Base-by-base conservation (phyloP, 2,113 vertebrate species). In the Leptobrachium leishanense region DNA sequence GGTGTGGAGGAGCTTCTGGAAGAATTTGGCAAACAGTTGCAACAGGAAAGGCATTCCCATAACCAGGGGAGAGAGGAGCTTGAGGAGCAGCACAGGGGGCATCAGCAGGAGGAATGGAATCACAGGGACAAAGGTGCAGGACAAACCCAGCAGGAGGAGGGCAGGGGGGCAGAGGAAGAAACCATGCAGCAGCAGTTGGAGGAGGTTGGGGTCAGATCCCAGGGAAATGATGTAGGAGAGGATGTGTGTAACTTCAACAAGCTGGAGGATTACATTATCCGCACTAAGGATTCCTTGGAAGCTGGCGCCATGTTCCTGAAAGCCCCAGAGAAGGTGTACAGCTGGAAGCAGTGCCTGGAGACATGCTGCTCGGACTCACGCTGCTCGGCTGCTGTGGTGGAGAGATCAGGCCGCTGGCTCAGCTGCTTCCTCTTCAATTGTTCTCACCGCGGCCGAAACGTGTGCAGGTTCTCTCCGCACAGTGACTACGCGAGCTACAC, bases 361-460 rank as follows among this genome's bases (percentile, higher is more conserved):
- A 92, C 93, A 83, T 98, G 96, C 94, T 98, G 97, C 88, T 81
- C 91, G 31, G 92, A 93, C 77, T 90, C 94, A 1, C 91, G 90
- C 88, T 98, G 97, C 88, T 94, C 94, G 7, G 88, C 95, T 82
- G 95, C 95, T 0, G 95, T 98, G 84, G 90, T 96, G 66, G 94
- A 95, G 89, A 64, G 68, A 82, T 71, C 85, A 79, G 80, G 15
- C 88, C 68, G 90, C 83, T 46, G 87, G 15, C 86, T 89, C 3
- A 76, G 84, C 79, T 98, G 97, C 81, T 98, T 95, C 85, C 90
- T 98, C 77, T 98, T 98, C 86, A 94, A 96, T 89, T 98, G 97
- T 89, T 93, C 91, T 0, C 89, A 89, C 82, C 89, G 90, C 43
- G 91, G 89, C 43, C 91, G 83, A 70, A 87, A 87, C 59, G 94